Conservation (phyloP, 1,140 invertebrate genomes). For the Anastrepha obliqua region DNA sequence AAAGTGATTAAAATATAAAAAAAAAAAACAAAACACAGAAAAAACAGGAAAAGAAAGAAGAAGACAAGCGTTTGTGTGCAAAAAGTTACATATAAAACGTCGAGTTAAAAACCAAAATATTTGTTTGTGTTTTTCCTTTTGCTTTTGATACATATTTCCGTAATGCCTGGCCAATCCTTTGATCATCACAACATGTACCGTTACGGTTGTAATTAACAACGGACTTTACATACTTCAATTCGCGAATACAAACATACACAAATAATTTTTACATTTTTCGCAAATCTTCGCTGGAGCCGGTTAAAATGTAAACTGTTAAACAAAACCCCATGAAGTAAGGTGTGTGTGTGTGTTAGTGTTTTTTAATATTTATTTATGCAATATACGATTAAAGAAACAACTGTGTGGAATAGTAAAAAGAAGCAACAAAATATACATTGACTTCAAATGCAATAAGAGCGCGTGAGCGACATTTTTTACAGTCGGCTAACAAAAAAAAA, state of each 20-base stretch:
- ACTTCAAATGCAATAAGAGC: not conserved
- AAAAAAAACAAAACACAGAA: not conserved
- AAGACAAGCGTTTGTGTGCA: no score
- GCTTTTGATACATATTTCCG: not conserved
- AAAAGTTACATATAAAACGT: not conserved
- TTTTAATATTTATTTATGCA: not conserved
- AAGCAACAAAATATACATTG: slow-evolving; percentile 5
- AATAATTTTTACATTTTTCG: not conserved
- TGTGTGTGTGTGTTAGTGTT: not conserved
- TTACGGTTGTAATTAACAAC: not conserved
- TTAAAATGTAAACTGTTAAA: slow-evolving; percentile 21
- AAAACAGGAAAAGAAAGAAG: no score
- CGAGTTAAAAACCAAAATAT: not conserved
- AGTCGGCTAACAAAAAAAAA: slow-evolving; percentile 18
- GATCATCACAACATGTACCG: not conserved
- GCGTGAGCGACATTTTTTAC: not conserved
- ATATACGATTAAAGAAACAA: not conserved
- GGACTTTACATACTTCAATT: not conserved
- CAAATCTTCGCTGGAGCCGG: not conserved
- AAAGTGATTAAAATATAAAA: not conserved
- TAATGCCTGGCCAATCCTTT: not conserved
- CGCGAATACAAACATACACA: not conserved
- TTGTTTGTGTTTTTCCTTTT: not conserved
- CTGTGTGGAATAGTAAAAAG: not conserved
- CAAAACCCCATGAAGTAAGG: not conserved